phyloP scores from a whole-genome alignment of 2,888 invertebrate genomes.

The Drosophila mulleri region DNA sequence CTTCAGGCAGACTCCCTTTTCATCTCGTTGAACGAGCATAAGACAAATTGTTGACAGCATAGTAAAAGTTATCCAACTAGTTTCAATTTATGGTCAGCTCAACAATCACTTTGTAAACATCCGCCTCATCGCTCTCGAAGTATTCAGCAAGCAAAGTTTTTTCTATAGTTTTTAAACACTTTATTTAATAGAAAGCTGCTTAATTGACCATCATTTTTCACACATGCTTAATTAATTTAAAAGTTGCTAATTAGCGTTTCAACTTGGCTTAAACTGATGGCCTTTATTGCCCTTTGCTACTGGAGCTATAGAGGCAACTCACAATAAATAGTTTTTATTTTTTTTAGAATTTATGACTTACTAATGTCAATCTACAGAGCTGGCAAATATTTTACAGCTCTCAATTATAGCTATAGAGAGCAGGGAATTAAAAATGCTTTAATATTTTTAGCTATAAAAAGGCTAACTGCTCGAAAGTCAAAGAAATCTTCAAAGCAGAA shows the following conservation, averaged over 20 bases:
- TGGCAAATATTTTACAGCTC: not conserved
- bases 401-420: not conserved
- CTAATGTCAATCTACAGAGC: not conserved
- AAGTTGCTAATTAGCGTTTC: constrained; percentile 56
- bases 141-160: constrained; percentile 3
- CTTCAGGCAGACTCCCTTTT: not conserved
- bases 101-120: constrained; percentile 1
- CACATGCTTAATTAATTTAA: constrained; percentile 42
- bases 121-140: not conserved
- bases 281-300: not conserved
- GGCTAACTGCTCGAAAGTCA: not conserved
- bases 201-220: constrained; percentile 28
- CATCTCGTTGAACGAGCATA: not conserved
- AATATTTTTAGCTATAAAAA: not conserved
- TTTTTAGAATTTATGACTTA: constrained; percentile 10
- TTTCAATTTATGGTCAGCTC: constrained; percentile 4
- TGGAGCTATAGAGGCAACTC: not conserved
- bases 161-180: constrained; percentile 12
- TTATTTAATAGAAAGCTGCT: constrained; percentile 29
- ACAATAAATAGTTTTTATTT: constrained; percentile 1
- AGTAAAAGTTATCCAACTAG: constrained; percentile 2
- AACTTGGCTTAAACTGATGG: constrained; percentile 17
- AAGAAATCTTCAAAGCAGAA: not conserved
- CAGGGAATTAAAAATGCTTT: not conserved
- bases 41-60: not conserved